Base-by-base conservation (phyloP, 2,113 vertebrate genomes). In the Puma concolor region DNA sequence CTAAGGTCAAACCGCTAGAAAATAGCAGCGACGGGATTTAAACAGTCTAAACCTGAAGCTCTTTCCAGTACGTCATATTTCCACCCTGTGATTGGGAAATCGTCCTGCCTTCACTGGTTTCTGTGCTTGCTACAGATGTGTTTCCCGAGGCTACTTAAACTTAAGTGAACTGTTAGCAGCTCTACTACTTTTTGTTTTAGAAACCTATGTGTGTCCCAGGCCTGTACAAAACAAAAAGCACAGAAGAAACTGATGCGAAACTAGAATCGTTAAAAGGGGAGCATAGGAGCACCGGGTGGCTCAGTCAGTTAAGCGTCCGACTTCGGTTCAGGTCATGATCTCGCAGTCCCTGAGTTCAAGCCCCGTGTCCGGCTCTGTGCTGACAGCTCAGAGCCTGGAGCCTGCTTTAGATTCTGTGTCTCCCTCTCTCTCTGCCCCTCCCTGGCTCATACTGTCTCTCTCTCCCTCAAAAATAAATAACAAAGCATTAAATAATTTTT, bases 1-100 rank as follows among this genome's bases (percentile, higher is more conserved):
- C 7, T 15, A 91, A 72, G 36, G 94, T 77, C 93, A 96, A 33
- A 96, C 80, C 81, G 77, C 76, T 82, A 57, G 94, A 69, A 95
- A 83, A 88, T 1, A 72, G 50, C 14, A 7, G 33, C 1, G 60
- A 66, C 0, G 3, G 21, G 76, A 76, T 79, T 84, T 36, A 71
- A 74, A 60, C 16, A 33, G 8, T 25, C 57, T 17, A 92, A 66
- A 41, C 52, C 93, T 60, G 48, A 89, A 52, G 76, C 48, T 57
- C 76, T 48, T 71, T 27, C 83, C 44, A 23, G 0, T 10, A 64
- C 10, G 31, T 33, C 52, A 57, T 2, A 50, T 25, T 14, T 80
- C 66, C 25, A 41, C 31, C 36, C 5, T 0, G 52, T 31, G 84
- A 64, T 0, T 79, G 72, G 67, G 63, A 72, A 94, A 50, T 27